Percentiles rank a stretch among this genome's conserved stretches.
phyloP scores from a whole-genome alignment of 1,140 invertebrate species.

The Oryctes rhinoceros region DNA sequence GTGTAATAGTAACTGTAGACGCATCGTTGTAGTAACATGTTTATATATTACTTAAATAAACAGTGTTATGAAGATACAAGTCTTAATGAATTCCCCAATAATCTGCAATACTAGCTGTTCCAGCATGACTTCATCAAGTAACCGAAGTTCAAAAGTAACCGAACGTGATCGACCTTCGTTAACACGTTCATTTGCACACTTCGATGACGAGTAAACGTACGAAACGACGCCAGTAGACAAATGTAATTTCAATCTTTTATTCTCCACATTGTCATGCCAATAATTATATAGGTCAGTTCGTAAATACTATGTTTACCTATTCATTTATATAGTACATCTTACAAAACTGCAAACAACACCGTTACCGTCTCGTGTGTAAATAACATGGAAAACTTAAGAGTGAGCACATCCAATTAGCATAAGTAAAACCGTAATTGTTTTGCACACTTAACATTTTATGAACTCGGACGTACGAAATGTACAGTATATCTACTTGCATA shows the following conservation, averaged over 20 bases:
- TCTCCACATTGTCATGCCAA: neutral
- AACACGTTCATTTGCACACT: too few relatives aligned
- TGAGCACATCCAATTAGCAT: slow-evolving; percentile 9
- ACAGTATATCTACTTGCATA: neutral
- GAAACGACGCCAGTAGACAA: too few relatives aligned
- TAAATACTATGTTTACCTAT: slow-evolving; percentile 8
- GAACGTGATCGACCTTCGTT: too few relatives aligned
- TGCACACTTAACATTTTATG: neutral
- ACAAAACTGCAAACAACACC: slow-evolving; percentile 4
- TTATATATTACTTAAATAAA: too few relatives aligned
- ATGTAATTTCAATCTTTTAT: neutral
- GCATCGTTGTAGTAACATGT: too few relatives aligned
- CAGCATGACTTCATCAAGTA: too few relatives aligned
- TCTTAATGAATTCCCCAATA: too few relatives aligned
- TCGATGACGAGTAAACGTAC: too few relatives aligned
- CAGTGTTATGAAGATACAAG: too few relatives aligned
- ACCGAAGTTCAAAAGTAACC: too few relatives aligned
- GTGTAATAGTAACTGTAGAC: too few relatives aligned
- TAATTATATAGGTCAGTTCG: slow-evolving; percentile 15
- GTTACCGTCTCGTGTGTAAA: neutral
- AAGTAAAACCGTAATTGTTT: slow-evolving; percentile 13
- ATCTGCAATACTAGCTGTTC: too few relatives aligned
- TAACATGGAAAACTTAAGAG: slow-evolving; percentile 6
- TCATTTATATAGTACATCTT: neutral
- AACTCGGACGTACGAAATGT: neutral